Evolutionary conservation across 2,888 invertebrate genomes (phyloP).

Genomic region (Bellardia bayeri): DNA sequence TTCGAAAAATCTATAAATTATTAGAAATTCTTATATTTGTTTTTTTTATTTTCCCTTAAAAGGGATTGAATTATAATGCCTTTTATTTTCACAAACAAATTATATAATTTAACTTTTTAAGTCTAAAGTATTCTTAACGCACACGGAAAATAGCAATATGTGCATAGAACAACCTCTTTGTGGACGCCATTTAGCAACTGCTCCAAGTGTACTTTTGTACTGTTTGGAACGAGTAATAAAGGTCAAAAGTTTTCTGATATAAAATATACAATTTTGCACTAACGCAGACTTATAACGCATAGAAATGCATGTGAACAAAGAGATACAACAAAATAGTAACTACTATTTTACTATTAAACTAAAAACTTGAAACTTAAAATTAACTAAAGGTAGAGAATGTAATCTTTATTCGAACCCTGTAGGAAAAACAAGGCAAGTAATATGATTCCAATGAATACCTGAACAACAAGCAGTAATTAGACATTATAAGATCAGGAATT

Average conservation of each 20-base stretch:
- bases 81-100: not conserved
- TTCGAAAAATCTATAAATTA: too few relatives aligned
- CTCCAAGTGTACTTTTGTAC: not conserved
- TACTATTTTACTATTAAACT: conserved; percentile 45
- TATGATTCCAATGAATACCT: too few relatives aligned
- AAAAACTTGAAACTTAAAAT: conserved; percentile 15
- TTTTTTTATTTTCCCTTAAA: too few relatives aligned
- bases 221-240: conserved; percentile 45
- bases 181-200: too few relatives aligned
- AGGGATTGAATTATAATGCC: too few relatives aligned
- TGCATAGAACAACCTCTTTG: too few relatives aligned
- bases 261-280: conserved; percentile 23
- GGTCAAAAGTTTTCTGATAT: conserved; percentile 55
- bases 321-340: not conserved
- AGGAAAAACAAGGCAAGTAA: not conserved
- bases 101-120: conserved; percentile 24
- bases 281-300: conserved; percentile 26
- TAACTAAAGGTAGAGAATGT: conserved; percentile 49
- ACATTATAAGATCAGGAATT: too few relatives aligned
- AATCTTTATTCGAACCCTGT: conserved; percentile 8
- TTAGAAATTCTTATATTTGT: too few relatives aligned
- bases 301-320: not conserved
- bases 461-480: too few relatives aligned
- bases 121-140: conserved; percentile 13
- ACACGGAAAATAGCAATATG: not conserved